Evolutionary conservation across 2,797 vertebrate genomes (phyloP).

Genomic region (Monodelphis domestica): DNA sequence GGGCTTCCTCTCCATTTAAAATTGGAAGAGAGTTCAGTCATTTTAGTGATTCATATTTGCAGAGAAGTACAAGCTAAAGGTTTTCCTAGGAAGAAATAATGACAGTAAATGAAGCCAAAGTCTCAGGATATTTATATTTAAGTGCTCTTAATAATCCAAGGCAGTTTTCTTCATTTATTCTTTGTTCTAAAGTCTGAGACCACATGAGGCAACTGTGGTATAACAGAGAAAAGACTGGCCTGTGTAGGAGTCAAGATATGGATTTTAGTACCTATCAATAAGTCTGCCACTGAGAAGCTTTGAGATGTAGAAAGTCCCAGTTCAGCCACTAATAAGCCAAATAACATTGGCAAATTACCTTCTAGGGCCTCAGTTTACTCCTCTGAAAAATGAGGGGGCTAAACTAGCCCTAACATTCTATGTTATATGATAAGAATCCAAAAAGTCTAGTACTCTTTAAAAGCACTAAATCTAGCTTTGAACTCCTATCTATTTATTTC

Average conservation of each 20-base stretch:
- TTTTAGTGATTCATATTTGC: conserved; percentile 57
- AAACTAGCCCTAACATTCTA: neutral
- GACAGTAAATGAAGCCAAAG: conserved; percentile 20
- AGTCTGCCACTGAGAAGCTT: neutral
- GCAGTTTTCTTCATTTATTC: conserved; percentile 61
- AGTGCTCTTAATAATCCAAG: conserved; percentile 55
- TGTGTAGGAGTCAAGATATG: neutral
- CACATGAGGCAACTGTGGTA: conserved; percentile 50
- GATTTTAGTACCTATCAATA: neutral
- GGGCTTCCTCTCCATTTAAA: conserved; percentile 65
- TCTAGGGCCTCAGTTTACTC: neutral
- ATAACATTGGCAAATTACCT: neutral
- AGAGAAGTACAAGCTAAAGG: conserved; percentile 53
- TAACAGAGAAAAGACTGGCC: neutral
- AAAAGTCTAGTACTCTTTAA: conserved; percentile 56
- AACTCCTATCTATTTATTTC: conserved; percentile 60
- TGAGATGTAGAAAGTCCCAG: neutral
- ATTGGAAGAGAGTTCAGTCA: conserved; percentile 63
- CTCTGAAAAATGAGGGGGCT: neutral
- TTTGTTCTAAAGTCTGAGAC: conserved; percentile 53
- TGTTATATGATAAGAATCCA: conserved; percentile 54
- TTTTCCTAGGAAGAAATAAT: conserved; percentile 42
- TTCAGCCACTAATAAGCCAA: neutral
- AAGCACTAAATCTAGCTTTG: conserved; percentile 55
- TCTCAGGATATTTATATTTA: conserved; percentile 52